Conservation (phyloP, 1,140 invertebrate genomes). For the Hyposmocoma kahamanoa region DNA sequence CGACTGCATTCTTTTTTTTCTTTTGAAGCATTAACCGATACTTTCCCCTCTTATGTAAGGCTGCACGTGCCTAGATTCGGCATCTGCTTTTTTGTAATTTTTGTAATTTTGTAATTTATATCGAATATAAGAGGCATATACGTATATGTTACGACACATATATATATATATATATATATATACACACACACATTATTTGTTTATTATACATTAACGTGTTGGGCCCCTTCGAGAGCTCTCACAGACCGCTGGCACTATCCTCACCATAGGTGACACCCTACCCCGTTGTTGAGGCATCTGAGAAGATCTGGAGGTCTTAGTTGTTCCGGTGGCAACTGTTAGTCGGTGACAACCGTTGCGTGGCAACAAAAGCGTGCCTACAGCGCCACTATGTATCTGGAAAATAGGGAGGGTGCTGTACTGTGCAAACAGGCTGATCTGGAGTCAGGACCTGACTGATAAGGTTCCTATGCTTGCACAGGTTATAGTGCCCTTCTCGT, state of each 20-base stretch:
- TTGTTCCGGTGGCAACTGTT: no score
- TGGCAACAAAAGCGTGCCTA: no score
- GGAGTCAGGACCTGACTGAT: no score
- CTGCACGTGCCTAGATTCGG: conserved; percentile 1
- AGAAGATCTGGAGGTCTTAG: no score
- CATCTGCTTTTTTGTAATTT: conserved; percentile 4
- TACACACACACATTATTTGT: conserved; percentile 6
- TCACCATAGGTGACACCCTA: conserved; percentile 8
- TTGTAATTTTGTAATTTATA: conserved; percentile 8
- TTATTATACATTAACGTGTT: conserved; percentile 5
- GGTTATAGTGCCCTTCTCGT: not conserved
- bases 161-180: conserved; percentile 4
- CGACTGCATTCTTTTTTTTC: conserved; percentile 2
- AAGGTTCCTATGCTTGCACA: no score
- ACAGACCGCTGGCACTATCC: conserved; percentile 1
- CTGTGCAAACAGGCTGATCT: no score
- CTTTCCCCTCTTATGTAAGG: conserved; percentile 7
- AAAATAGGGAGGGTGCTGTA: no score
- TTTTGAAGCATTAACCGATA: conserved; percentile 4
- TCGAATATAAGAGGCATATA: conserved; percentile 15
- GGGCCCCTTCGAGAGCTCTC: not conserved
- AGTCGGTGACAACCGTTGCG: no score
- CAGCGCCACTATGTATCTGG: no score
- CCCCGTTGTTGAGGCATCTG: conserved; percentile 12
- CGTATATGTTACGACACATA: conserved; percentile 6